Evolutionary conservation across 2,113 vertebrate species (phyloP), one percentile per base, ranked within the genome.

Genomic region (Ammodytes marinus): DNA sequence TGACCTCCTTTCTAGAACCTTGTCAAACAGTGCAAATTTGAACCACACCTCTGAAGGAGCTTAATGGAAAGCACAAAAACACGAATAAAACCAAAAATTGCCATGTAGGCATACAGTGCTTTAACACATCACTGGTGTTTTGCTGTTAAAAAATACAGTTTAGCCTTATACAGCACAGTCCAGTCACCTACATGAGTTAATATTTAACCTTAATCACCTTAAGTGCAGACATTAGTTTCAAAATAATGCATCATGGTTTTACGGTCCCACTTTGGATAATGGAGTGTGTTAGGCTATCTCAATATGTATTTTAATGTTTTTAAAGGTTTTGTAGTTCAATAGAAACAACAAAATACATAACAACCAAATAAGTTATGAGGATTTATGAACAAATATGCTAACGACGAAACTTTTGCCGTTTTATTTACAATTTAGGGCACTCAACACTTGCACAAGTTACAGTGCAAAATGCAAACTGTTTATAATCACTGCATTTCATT

Each of bases 131-230:
- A 59, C 19, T 69, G 35, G 52, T 52, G 72, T 11, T 55, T 52
- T 47, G 49, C 12, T 46, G 15, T 71, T 27, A 27, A n/a, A 65
- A 73, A 35, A 9, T 61, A 40, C 9, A 49, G 69, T 65, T 54
- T 6, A 79, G n/a, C 63, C 50, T 61, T 55, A 66, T 39, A 35
- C 19, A 19, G 19, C 19, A 5, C 15, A 53, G 10, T 52, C 17
- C 5, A 17, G 55, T 78, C 39, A 55, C 40, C 39, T 63, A 2
- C 11, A 0, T 1, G 0, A 69, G 82, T 80, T 90, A 88, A 86
- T 86, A n/a, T 82, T 88, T 90, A 76, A 86, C 83, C 27, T 54
- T 55, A 69, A 87, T 69, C 19, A 58, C 73, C 65, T 69, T 72
- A 69, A 68, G 72, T 39, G 68, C 50, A 45, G n/a, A 63, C 42